Percentiles rank a stretch among this genome's conserved stretches.
Conservation (phyloP, 2,888 invertebrate species). For the Diaprepes abbreviatus region DNA sequence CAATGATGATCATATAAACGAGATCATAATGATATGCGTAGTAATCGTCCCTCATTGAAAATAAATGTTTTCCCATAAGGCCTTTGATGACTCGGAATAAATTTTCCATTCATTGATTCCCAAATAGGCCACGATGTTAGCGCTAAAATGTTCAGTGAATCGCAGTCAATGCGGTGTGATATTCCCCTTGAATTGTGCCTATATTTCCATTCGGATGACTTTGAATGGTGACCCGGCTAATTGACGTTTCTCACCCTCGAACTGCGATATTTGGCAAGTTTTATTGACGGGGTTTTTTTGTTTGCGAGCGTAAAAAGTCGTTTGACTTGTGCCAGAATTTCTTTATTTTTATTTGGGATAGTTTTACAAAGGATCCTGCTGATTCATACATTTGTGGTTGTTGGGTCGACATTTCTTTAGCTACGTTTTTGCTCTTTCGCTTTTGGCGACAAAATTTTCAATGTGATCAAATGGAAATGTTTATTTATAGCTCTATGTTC, state of each 20-base stretch:
- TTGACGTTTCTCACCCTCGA: constrained; percentile 60
- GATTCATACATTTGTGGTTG: constrained; percentile 24
- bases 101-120: constrained; percentile 66
- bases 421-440: no score
- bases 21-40: neutral
- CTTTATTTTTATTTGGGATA: constrained; percentile 19
- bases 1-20: no score
- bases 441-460: no score
- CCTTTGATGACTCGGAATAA: constrained; percentile 55
- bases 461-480: no score
- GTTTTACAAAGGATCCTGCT: constrained; percentile 27
- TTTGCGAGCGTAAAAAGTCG: constrained; percentile 46
- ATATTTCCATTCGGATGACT: constrained; percentile 61
- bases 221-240: constrained; percentile 60
- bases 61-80: constrained; percentile 44
- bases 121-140: constrained; percentile 63
- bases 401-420: no score
- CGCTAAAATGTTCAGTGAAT: constrained; percentile 62
- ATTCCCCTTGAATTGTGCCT: constrained; percentile 57
- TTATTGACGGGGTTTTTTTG: constrained; percentile 50
- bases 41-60: constrained; percentile 20
- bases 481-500: no score
- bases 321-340: constrained; percentile 40
- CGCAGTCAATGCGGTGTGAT: constrained; percentile 57
- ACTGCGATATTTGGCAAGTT: constrained; percentile 58